phyloP scores from a whole-genome alignment of 2,113 vertebrate species.

The Cyphomyrus discorhynchus region DNA sequence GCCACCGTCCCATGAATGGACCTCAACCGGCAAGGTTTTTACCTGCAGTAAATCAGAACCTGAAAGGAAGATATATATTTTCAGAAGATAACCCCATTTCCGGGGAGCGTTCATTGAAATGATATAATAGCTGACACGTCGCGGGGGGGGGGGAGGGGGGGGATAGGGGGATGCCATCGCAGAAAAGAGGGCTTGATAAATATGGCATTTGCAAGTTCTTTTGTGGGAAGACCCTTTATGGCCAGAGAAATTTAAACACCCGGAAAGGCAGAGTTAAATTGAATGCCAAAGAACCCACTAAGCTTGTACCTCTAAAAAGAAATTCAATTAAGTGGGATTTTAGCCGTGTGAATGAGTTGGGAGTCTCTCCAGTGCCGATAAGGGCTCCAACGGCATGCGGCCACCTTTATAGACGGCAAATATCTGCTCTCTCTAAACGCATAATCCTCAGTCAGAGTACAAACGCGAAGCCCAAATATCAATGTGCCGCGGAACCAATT shows the following conservation, averaged over 20 bases:
- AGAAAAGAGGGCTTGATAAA: constrained; percentile 63
- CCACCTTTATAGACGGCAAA: constrained; percentile 72
- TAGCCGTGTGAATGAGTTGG: constrained; percentile 97
- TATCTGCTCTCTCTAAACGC: constrained; percentile 86
- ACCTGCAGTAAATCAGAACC: constrained; percentile 68
- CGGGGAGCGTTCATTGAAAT: constrained; percentile 68
- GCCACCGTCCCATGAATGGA: constrained; percentile 31
- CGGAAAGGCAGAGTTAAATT: constrained; percentile 78
- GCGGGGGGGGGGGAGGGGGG: constrained; percentile 39
- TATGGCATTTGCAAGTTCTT: constrained; percentile 82
- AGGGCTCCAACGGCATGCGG: constrained; percentile 72
- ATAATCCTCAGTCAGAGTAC: constrained; percentile 90
- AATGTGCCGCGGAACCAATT: constrained; percentile 90
- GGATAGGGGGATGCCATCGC: constrained; percentile 36
- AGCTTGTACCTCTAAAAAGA: constrained; percentile 94
- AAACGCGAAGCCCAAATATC: constrained; percentile 84
- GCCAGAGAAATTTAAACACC: constrained; percentile 82
- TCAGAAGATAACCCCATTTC: constrained; percentile 61
- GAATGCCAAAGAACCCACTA: constrained; percentile 89
- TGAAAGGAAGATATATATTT: constrained; percentile 68
- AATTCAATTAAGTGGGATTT: constrained; percentile 99
- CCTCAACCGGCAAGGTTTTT: constrained; percentile 52
- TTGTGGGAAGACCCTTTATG: constrained; percentile 78
- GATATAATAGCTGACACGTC: constrained; percentile 71
- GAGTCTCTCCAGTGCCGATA: constrained; percentile 90